Conservation (phyloP, 2,797 vertebrate genomes). For the Apogon talboti region DNA sequence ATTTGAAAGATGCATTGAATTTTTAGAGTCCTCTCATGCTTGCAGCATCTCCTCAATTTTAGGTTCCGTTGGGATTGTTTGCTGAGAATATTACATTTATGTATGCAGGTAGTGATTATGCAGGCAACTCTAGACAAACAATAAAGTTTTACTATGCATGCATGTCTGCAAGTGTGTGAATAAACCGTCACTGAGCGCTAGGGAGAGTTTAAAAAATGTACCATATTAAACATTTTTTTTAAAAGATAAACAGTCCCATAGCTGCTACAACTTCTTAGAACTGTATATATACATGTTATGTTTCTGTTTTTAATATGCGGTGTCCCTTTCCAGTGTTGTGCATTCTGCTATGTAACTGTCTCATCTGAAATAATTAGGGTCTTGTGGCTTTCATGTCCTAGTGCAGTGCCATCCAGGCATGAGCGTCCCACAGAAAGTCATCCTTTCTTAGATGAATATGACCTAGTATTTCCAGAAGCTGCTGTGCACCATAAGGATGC, state of each 20-base stretch:
- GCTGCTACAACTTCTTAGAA: background rate
- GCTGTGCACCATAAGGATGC: constrained; percentile 43
- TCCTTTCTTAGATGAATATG: constrained; percentile 41
- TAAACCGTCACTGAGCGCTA: background rate
- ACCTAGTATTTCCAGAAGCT: constrained; percentile 66
- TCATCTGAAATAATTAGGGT: constrained; percentile 67
- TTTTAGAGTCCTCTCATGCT: constrained; percentile 33
- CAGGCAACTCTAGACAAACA: constrained; percentile 54
- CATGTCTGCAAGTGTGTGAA: constrained; percentile 16
- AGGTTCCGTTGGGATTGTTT: constrained; percentile 53
- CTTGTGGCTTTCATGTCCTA: constrained; percentile 42
- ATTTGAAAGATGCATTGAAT: constrained; percentile 47
- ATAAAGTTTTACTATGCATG: constrained; percentile 16
- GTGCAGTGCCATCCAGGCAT: constrained; percentile 38
- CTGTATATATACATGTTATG: constrained; percentile 10
- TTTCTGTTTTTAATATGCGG: constrained; percentile 20
- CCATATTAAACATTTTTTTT: constrained; percentile 17
- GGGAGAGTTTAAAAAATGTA: constrained; percentile 14
- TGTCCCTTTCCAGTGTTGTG: too few relatives aligned
- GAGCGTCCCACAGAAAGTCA: constrained; percentile 31
- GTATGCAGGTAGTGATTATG: constrained; percentile 64
- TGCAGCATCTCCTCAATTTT: constrained; percentile 36
- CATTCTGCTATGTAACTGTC: too few relatives aligned
- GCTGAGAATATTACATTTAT: constrained; percentile 63
- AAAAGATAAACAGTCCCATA: background rate